Evolutionary conservation across 2,888 invertebrate genomes (phyloP), one percentile per base, ranked within the genome.

Genomic region (Chrysina gloriosa): DNA sequence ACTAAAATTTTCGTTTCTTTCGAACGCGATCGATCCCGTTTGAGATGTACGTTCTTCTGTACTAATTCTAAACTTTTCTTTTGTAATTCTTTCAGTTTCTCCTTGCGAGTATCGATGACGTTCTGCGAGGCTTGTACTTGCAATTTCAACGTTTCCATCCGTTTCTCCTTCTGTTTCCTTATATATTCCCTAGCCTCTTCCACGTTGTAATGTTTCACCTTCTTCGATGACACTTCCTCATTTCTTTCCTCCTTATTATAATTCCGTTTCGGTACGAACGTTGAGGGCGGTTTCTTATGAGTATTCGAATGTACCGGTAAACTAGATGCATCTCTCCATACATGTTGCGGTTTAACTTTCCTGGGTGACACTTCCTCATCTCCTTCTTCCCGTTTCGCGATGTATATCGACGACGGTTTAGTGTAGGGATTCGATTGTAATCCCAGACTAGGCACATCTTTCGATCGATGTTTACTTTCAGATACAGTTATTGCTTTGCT

Each of bases 181-280:
- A 89, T 89, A 76, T 84, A 89, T 70, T 85, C 84, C 2, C 86
- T 80, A 0, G 88, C 84, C 71, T 85, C 84, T 61, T 85, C 84
- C 0, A 83, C 81, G 78, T 87, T 84, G 74, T 88, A 88, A 65
- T 71, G 68, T 11, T 71, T 58, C 19, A 77, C 72, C 73, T 75
- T 80, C 47, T 67, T 74, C 34, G 71, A 70, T 36, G 65, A 50
- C 50, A 70, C 67, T 47, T 72, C 70, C 14, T 27, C 39, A 31
- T 65, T 42, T 27, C 23, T 68, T 14, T 64, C 56, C 23, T 27
- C 63, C 14, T 56, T 34, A 11, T 19, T 39, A 21, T 31, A 39
- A 5, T 36, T 11, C 16, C 9, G 11, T 61, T 42, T 61, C 29
- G 42, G 39, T 61, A 61, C 27, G 16, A 19, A 27, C 42, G 27